Conservation (phyloP, 2,113 vertebrate species). For the Ameiurus melas region DNA sequence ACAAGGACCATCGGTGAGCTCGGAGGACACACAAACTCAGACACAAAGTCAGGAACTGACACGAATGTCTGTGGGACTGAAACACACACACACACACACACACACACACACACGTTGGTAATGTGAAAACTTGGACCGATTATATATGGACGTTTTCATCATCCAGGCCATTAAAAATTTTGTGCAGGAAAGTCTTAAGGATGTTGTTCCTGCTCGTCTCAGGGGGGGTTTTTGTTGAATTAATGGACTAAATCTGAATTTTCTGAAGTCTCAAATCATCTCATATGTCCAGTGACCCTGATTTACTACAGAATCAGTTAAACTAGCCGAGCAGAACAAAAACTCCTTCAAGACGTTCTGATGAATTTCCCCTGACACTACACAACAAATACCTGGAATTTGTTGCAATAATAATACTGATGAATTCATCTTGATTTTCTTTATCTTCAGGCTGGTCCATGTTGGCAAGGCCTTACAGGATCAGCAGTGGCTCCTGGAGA, state of each 20-base stretch:
- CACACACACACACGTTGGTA: background rate
- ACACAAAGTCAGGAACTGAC: slow-evolving; percentile 13
- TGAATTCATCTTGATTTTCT: background rate
- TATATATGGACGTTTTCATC: background rate
- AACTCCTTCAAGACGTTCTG: background rate
- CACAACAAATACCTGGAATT: background rate
- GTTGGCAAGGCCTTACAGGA: slow-evolving; percentile 75
- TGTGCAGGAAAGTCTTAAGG: background rate
- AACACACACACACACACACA: background rate
- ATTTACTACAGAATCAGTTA: background rate
- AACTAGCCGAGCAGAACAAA: background rate
- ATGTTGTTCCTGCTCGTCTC: background rate
- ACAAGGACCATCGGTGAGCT: slow-evolving; percentile 79
- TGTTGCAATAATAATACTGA: background rate
- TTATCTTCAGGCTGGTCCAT: slow-evolving; percentile 67
- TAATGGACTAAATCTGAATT: background rate
- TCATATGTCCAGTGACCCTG: background rate
- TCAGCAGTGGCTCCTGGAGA: slow-evolving; percentile 77
- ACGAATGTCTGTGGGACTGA: background rate
- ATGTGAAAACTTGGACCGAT: background rate
- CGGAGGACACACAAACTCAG: slow-evolving; percentile 60
- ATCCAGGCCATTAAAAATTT: background rate
- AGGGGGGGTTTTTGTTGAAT: background rate
- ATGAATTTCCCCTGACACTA: too few species aligned
- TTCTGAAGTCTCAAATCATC: background rate